Evolutionary conservation across 2,888 invertebrate species (phyloP), one percentile per base, ranked within the genome.

Genomic region (Aplocera efformata): DNA sequence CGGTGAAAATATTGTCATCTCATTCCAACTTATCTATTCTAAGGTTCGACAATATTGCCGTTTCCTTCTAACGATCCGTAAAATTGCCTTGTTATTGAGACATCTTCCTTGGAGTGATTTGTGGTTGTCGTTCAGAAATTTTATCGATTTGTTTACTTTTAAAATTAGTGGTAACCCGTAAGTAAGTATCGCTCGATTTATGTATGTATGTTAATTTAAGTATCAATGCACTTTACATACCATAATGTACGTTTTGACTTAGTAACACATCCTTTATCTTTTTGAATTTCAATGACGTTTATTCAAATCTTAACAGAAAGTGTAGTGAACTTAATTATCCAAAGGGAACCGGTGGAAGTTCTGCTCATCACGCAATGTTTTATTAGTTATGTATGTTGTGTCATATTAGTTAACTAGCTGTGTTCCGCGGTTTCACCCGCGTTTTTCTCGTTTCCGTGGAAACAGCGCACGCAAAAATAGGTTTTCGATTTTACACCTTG

Each of bases 71-170:
- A 44, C 60, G 50, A 58, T 58, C 60, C 60, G 65, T 74, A 67
- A 76, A 75, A 75, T 63, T 75, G 58, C 64, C 69, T 67, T 74
- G 67, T 70, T 83, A 83, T 83, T 82, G 81, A 86, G 85, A 84
- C 80, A 79, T 86, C 76, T 78, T 66, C 69, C 63, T 74, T 68
- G 55, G 58, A 50, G 74, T 85, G 83, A 85, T 86, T 84, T 86
- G 85, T 81, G 53, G 50, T 50, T 45, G 65, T 69, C 70, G 68
- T 68, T 57, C 64, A 71, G 75, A 76, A 76, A 73, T 77, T 78
- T 80, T 80, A 82, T 80, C 80, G 81, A 79, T 79, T 72, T 86
- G 85, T 88, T 88, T 86, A 79, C 84, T 84, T 84, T 84, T 71
- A 67, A 76, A 79, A 84, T 85, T 83, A 84, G 82, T 79, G 69